Conservation (phyloP, 2,888 invertebrate species). For the Brachylomia viminalis region DNA sequence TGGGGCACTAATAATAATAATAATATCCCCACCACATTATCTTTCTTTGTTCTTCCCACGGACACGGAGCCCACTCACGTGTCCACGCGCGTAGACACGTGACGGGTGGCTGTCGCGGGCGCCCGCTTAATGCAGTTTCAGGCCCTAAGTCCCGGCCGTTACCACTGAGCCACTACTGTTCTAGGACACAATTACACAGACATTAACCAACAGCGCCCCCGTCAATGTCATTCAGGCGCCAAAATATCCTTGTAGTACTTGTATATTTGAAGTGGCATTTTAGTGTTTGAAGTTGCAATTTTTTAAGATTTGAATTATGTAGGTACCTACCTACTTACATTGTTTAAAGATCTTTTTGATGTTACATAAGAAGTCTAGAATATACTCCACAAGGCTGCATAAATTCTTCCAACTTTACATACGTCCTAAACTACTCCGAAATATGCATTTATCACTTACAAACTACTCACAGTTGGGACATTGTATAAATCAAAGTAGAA, state of each 20-base stretch:
- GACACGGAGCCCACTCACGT: too few relatives aligned
- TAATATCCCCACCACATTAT: too few relatives aligned
- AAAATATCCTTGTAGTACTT: neutral
- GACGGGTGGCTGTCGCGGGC: too few relatives aligned
- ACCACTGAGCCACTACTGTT: too few relatives aligned
- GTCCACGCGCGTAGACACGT: too few relatives aligned
- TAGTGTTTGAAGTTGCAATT: neutral
- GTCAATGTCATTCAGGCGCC: neutral
- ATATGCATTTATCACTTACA: slow-evolving; percentile 39
- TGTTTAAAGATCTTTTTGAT: neutral
- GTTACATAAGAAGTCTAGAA: slow-evolving; percentile 9
- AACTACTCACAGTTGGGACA: neutral
- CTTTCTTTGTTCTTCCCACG: too few relatives aligned
- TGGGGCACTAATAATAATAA: too few relatives aligned
- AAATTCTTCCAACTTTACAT: slow-evolving; percentile 12
- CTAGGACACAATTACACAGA: neutral
- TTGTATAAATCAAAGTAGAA: slow-evolving; percentile 38
- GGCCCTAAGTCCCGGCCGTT: too few relatives aligned
- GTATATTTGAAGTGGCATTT: neutral
- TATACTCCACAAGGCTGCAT: neutral
- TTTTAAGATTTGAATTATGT: neutral
- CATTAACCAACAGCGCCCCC: too few relatives aligned
- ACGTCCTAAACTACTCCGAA: slow-evolving; percentile 20
- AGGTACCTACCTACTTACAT: neutral
- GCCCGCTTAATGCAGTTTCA: too few relatives aligned